Base-by-base conservation (phyloP, 2,797 vertebrate genomes). In the Cirrhinus molitorella region DNA sequence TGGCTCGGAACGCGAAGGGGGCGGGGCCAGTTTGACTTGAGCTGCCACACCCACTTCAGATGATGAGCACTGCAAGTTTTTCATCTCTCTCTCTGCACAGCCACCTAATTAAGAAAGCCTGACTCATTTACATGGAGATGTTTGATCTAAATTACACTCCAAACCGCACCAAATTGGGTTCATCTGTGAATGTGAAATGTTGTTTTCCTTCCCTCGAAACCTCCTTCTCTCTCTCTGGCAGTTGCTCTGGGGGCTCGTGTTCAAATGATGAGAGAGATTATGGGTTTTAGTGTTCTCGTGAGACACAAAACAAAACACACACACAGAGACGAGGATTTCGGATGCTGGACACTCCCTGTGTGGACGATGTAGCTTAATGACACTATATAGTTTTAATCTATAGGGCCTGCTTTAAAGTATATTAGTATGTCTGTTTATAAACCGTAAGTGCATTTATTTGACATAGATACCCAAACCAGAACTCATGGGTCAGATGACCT, bases 61-160 rank as follows among this genome's bases (percentile, higher is more conserved):
- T 97, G 95, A 97, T 97, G 96, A 96, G 96, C 96, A 96, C 95
- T 93, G 94, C 94, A 91, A 91, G 83, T 88, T 88, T 94, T 94
- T 83, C 61, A 63, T 89, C 90, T 89, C 89, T 86, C 91, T 88
- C 90, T 91, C 92, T 93, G 93, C 93, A 94, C 94, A 97, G 95
- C 96, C 96, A 97, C 96, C 97, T 98, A 97, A 98, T 99, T 99
- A 98, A 96, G 96, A 97, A 98, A 95, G 95, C 95, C 96, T 96
- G 97, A 98, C 96, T 98, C 97, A 98, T 99, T 98, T 98, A 97
- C 97, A 98, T 98, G 96, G 95, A 96, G 93, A 93, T 94, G 96
- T 98, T 99, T 99, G 97, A 99, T 99, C 97, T 98, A 98, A 98
- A 99, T 98, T 98, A 96, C 96, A 97, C 96, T 97, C 97, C 95